Conservation (phyloP, 1,140 invertebrate species). For the Saccostrea echinata region DNA sequence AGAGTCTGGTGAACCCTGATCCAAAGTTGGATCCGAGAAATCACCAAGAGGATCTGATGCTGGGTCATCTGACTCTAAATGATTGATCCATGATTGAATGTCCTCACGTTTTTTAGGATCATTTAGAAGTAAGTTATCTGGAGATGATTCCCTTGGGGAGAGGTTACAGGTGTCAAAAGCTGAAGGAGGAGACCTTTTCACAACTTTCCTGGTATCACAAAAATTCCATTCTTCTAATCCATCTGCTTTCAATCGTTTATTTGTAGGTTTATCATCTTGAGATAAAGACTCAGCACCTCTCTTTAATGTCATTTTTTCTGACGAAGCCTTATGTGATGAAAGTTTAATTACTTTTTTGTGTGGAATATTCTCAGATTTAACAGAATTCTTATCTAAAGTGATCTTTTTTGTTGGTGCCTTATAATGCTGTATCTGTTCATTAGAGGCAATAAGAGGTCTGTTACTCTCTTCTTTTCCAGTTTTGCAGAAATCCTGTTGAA, state of each 20-base stretch:
- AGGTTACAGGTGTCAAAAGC: conserved; percentile 4
- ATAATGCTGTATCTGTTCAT: not conserved
- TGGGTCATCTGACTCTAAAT: conserved; percentile 39
- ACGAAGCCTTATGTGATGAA: not conserved
- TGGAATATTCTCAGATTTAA: not conserved
- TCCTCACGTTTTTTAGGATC: conserved; percentile 48
- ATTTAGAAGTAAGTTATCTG: conserved; percentile 7
- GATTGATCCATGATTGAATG: conserved; percentile 57
- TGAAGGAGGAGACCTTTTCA: conserved; percentile 32
- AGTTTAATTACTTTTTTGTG: not conserved
- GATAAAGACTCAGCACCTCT: not conserved
- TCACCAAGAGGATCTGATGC: conserved; percentile 8
- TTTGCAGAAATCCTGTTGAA: not conserved
- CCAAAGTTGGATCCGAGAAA: not conserved
- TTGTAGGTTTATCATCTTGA: not conserved
- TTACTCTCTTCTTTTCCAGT: not conserved
- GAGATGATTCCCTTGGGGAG: conserved; percentile 13
- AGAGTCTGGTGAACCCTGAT: conserved; percentile 44
- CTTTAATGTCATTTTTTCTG: not conserved
- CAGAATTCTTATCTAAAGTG: not conserved
- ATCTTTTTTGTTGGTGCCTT: not conserved
- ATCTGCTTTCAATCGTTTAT: not conserved
- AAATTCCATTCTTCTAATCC: not conserved
- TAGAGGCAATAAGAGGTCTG: not conserved
- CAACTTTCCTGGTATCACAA: conserved; percentile 25